Conservation (phyloP, 2,888 invertebrate genomes). For the Pharmacophagus antenor region DNA sequence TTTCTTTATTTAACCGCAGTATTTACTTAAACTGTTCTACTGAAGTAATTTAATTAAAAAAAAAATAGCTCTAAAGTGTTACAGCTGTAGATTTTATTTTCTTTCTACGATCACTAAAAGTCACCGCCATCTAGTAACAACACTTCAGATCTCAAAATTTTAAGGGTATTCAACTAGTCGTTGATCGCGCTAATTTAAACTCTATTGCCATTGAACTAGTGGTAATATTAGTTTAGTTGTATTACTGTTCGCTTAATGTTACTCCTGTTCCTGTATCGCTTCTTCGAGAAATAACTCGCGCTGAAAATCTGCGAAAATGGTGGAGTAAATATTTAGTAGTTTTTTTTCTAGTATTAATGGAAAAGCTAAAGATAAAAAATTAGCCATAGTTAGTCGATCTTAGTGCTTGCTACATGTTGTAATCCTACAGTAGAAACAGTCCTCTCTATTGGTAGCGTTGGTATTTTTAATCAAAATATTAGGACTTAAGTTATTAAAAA, state of each 20-base stretch:
- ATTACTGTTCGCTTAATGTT: too few species aligned
- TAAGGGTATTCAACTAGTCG: not conserved
- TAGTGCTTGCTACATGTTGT: too few species aligned
- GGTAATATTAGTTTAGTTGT: not conserved
- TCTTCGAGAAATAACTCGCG: not conserved
- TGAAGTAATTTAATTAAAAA: not conserved
- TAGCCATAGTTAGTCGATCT: too few species aligned
- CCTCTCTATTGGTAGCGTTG: too few species aligned
- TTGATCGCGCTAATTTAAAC: not conserved
- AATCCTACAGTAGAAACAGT: not conserved
- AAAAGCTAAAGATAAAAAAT: not conserved
- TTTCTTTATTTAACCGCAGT: too few species aligned
- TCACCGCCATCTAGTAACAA: constrained; percentile 13
- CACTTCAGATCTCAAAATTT: not conserved
- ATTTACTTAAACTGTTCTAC: too few species aligned
- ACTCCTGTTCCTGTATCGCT: not conserved
- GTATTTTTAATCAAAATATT: too few species aligned
- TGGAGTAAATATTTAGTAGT: not conserved
- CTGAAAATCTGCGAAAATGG: not conserved
- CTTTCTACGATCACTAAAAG: not conserved
- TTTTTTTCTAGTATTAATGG: not conserved
- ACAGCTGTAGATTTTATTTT: not conserved
- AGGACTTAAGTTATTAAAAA: too few species aligned
- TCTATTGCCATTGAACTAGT: not conserved
- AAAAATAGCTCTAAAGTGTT: not conserved